Conservation (phyloP, 2,888 invertebrate genomes). For the Phymatocera aterrima region DNA sequence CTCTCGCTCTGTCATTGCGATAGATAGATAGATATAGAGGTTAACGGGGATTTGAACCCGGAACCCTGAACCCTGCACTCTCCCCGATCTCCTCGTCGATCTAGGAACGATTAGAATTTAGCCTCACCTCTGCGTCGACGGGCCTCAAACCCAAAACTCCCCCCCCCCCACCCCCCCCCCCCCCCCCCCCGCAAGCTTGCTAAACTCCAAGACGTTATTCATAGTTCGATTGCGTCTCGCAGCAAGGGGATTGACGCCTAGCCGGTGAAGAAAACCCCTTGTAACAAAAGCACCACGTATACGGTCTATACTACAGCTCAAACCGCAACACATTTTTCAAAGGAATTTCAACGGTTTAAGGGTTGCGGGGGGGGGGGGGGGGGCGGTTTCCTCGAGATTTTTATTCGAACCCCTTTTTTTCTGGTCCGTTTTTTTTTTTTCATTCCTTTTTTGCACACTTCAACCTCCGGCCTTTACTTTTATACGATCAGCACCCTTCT, state of each 20-base stretch:
- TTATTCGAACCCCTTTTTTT: no score
- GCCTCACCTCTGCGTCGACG: neutral
- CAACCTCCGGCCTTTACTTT: no score
- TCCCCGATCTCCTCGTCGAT: neutral
- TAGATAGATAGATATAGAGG: neutral
- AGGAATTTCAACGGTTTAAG: neutral
- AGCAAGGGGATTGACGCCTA: constrained; percentile 32
- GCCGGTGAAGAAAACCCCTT: constrained; percentile 30
- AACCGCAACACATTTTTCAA: neutral
- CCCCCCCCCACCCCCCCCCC: neutral
- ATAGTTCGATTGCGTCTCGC: constrained; percentile 52
- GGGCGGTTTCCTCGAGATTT: no score
- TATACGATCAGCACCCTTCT: no score
- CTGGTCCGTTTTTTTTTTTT: no score
- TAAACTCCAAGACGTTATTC: constrained; percentile 54
- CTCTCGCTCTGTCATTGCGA: neutral
- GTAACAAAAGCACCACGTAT: constrained; percentile 32
- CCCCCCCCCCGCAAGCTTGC: neutral
- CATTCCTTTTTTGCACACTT: no score
- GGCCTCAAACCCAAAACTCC: neutral
- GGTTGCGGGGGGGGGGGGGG: neutral
- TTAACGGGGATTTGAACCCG: neutral
- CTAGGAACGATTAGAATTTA: constrained; percentile 62
- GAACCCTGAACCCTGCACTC: neutral
- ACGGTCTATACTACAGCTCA: no score